A percentile compares a stretch with the other conserved stretches of the same genome.
Conservation (phyloP, 2,113 vertebrate genomes). For the Bucco capensis region DNA sequence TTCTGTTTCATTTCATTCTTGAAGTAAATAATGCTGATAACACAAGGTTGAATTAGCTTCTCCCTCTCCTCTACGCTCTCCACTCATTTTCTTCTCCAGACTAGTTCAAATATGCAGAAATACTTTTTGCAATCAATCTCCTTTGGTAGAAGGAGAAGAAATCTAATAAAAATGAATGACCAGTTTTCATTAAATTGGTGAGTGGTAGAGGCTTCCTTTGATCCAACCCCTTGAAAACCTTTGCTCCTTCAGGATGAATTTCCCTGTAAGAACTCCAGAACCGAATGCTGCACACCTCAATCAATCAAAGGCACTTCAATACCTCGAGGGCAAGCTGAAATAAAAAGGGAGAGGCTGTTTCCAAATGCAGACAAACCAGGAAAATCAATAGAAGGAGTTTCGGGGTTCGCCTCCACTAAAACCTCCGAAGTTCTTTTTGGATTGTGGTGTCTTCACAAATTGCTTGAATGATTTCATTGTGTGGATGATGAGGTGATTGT, state of each 20-base stretch:
- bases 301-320: constrained; percentile 41
- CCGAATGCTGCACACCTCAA: not conserved
- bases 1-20: not conserved
- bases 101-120: not conserved
- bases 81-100: not conserved
- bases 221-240: not conserved
- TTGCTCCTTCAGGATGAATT: constrained; percentile 36
- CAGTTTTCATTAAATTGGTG: constrained; percentile 26
- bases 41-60: constrained; percentile 13
- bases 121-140: not conserved
- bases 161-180: constrained; percentile 41
- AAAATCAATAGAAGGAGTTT: not conserved
- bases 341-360: not conserved
- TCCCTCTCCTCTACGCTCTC: not conserved
- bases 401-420: not conserved
- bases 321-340: constrained; percentile 15
- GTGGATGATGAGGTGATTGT: not conserved
- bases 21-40: constrained; percentile 1
- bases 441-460: not conserved
- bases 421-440: not conserved
- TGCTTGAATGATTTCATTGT: not conserved
- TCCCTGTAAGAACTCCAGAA: constrained; percentile 40
- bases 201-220: constrained; percentile 6
- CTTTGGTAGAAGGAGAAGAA: constrained; percentile 15
- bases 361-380: not conserved